Evolutionary conservation across 2,888 invertebrate genomes (phyloP), one percentile per base, ranked within the genome.

Genomic region (Seira ritae): DNA sequence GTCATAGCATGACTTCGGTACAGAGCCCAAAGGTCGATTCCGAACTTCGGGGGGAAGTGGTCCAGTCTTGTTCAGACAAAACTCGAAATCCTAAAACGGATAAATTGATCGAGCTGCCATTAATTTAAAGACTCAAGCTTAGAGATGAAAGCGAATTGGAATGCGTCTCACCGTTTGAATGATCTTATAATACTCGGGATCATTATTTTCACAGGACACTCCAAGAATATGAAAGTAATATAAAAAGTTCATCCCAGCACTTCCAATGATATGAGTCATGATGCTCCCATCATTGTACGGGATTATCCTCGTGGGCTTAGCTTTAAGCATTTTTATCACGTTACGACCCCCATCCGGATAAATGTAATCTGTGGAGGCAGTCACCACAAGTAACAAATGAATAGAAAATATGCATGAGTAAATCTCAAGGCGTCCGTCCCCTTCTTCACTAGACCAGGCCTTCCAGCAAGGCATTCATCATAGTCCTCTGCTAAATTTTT

Each of bases 171-270:
- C 85, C 68, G 17, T 17, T 31, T 82, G 65, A 50, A 82, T 75
- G 2, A 60, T 75, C 60, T 76, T 79, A 37, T 79, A 85, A 24
- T 76, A 62, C 17, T 23, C 65, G 3, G 68, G 69, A 72, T 83
- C 77, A 1, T 67, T 62, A 60, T 86, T 84, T 81, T 86, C 86
- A 69, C 86, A 86, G 6, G 83, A 67, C 1, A 86, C 81, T 17
- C 85, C 86, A 22, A 86, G 76, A 46, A 83, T 65, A 55, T 86
- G 71, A 37, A 86, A 86, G 50, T 84, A 86, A 31, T 86, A 78
- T 1, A 77, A 12, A n/a, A 85, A 70, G 70, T 86, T 86, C 75
- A 86, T 74, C 24, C 78, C 80, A 37, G 78, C 86, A 42, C 80
- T 82, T 12, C 86, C 86, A 37, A 86, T 72, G 12, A 81, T 69